phyloP scores from a whole-genome alignment of 2,797 vertebrate genomes.

The Gorsachius magnificus region DNA sequence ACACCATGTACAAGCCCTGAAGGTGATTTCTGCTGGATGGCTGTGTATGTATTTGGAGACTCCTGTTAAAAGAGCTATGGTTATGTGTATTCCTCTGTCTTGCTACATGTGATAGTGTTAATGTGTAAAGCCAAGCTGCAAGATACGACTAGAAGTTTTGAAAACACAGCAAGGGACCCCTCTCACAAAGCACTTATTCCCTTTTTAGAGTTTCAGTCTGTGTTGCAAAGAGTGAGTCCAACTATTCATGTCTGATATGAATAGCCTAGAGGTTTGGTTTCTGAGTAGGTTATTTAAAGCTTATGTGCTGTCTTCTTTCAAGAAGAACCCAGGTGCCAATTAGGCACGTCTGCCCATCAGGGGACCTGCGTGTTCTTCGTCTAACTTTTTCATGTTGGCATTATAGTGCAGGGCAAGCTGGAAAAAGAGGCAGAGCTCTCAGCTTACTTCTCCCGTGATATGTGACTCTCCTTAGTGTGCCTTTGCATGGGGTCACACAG shows the following conservation, averaged over 20 bases:
- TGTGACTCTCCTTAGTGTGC: background rate
- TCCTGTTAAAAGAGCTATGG: background rate
- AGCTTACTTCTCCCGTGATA: slow-evolving; percentile 11
- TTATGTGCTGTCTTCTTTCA: background rate
- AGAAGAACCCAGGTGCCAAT: background rate
- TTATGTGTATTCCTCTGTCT: background rate
- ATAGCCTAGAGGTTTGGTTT: slow-evolving; percentile 35
- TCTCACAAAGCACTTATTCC: background rate
- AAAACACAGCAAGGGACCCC: background rate
- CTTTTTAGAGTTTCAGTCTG: background rate
- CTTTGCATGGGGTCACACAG: background rate
- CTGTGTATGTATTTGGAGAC: background rate
- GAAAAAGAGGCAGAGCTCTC: slow-evolving; percentile 22
- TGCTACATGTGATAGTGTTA: background rate
- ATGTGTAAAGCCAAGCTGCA: background rate
- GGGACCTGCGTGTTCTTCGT: background rate
- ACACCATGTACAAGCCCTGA: background rate
- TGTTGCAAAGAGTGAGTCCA: background rate
- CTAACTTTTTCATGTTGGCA: background rate
- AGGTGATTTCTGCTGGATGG: background rate
- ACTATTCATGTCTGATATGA: background rate
- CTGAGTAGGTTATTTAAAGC: slow-evolving; percentile 43
- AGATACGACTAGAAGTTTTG: background rate
- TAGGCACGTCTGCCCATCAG: background rate
- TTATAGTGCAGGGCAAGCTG: background rate